Evolutionary conservation across 2,113 vertebrate genomes (phyloP).

Genomic region (Megaceryle maxima): DNA sequence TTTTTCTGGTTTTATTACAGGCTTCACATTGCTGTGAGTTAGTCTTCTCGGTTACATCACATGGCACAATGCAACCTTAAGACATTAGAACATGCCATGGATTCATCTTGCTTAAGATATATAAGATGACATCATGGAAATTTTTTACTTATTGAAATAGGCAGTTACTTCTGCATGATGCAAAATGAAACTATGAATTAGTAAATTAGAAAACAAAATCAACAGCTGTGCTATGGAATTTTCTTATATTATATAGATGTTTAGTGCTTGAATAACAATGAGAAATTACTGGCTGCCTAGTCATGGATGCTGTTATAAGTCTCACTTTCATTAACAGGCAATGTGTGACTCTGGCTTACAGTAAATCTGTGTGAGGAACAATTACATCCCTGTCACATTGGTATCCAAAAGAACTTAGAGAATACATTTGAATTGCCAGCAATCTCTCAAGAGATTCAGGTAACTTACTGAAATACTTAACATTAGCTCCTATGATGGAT

Average conservation of each 20-base stretch:
- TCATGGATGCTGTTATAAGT: background rate
- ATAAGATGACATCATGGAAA: background rate
- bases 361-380: background rate
- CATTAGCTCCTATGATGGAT: background rate
- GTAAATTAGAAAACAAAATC: background rate
- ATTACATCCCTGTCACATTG: background rate
- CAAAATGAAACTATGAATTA: background rate
- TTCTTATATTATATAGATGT: background rate
- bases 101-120: background rate
- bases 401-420: background rate
- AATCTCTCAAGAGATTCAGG: background rate
- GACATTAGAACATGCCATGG: background rate
- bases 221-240: background rate
- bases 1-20: background rate
- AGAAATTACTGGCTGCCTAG: background rate
- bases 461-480: slow-evolving; percentile 23
- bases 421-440: background rate
- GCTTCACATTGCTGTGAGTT: background rate
- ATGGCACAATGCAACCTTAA: background rate
- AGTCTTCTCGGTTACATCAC: background rate
- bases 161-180: background rate
- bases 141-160: background rate
- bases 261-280: background rate
- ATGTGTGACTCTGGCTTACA: background rate
- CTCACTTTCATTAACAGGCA: background rate